Conservation (phyloP, 2,888 invertebrate genomes). For the Cryptocephalus moraei region DNA sequence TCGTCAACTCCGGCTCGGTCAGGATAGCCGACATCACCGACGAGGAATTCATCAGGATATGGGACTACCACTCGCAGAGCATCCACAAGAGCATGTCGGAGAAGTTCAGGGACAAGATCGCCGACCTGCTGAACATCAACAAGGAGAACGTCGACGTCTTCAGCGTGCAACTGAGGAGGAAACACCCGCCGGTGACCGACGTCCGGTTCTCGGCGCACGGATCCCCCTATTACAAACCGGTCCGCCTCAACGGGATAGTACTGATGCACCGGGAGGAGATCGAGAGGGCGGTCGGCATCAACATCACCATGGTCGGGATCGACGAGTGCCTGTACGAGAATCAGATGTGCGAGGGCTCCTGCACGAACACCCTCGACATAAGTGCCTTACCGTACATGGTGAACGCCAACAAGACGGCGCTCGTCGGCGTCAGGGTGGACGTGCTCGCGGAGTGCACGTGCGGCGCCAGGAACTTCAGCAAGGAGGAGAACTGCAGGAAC, state of each 20-base stretch:
- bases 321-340: conserved; percentile 94
- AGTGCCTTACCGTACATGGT: conserved; percentile 89
- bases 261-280: conserved; percentile 90
- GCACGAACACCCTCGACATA: conserved; percentile 85
- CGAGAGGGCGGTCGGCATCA: conserved; percentile 87
- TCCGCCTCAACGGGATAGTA: conserved; percentile 87
- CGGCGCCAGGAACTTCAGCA: conserved; percentile 85
- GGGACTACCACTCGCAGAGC: conserved; percentile 77
- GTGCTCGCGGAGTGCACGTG: conserved; percentile 89
- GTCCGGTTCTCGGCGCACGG: conserved; percentile 91
- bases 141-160: conserved; percentile 91
- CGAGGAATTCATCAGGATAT: conserved; percentile 91
- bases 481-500: conserved; percentile 79
- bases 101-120: conserved; percentile 79
- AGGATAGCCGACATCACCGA: conserved; percentile 88
- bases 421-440: conserved; percentile 92
- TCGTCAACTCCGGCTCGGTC: conserved; percentile 90
- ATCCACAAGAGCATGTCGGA: conserved; percentile 81
- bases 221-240: conserved; percentile 91
- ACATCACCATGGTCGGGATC: conserved; percentile 96
- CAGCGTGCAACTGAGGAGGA: conserved; percentile 82
- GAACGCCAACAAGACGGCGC: conserved; percentile 91
- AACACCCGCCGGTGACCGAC: conserved; percentile 83
- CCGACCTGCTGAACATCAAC: conserved; percentile 74
- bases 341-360: conserved; percentile 91